Evolutionary conservation across 92 coral and sea anemone species (phyloP), one percentile per base, ranked within the genome.

Genomic region (Porites rus): DNA sequence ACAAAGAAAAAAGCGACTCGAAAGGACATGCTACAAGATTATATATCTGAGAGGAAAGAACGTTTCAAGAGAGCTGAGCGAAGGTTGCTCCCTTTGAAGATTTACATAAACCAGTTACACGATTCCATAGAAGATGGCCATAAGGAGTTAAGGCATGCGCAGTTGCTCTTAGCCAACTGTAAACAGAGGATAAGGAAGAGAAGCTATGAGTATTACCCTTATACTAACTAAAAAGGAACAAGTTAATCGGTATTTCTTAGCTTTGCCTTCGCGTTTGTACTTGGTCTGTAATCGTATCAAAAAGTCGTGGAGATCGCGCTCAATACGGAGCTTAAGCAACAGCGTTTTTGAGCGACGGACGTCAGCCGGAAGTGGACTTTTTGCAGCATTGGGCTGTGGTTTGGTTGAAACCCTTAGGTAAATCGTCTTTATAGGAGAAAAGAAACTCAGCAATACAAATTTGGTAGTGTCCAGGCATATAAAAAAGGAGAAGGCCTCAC

Each of bases 61-160:
- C 83, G 96, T 7, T 91, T 69, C 24, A 84, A 78, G 66, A 72
- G 92, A 51, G 98, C 99, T 8, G 95, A 94, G 84, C 83, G 90
- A 21, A 82, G 91, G 88, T 21, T 88, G 60, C 84, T 91, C 28
- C 98, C 96, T 2, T 51, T 94, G 64, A 93, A 91, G 87, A 88
- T 94, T 68, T 93, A 94, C 82, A 69, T 77, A 58, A 92, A 86
- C 79, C 94, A 92, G 43, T 86, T 94, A 2, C 94, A 88, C 50
- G 94, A 94, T 69, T 88, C 91, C 13, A 38, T 93, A 4, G 91
- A 89, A 17, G 88, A 82, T 43, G 91, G 78, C 52, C 82, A 85
- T 14, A 76, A 89, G 3, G 79, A 81, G 63, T 70, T 90, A 12
- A 75, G 85, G 2, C 93, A 92, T 21, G 78, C 93, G 1, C 54